Evolutionary conservation across 1,140 invertebrate genomes (phyloP).

Genomic region (Procambarus clarkii): DNA sequence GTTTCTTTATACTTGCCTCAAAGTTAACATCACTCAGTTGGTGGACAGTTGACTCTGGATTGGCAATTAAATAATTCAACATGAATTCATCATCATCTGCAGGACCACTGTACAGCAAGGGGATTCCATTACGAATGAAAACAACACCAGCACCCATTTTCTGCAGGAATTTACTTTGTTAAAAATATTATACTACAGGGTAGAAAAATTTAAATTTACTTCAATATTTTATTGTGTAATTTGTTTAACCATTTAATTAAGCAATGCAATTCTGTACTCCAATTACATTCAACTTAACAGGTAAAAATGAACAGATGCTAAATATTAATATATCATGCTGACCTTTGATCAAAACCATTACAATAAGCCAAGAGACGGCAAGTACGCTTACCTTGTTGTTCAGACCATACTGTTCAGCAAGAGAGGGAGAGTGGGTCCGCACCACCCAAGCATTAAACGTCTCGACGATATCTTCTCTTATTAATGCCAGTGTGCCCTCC

Average conservation of each 20-base stretch:
- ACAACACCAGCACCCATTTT: constrained; percentile 49
- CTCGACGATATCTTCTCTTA: constrained; percentile 69
- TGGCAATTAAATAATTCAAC: constrained; percentile 58
- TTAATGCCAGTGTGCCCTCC: constrained; percentile 53
- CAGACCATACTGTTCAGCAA: constrained; percentile 53
- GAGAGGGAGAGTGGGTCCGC: constrained; percentile 52
- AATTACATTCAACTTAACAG: too few species aligned
- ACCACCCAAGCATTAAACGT: constrained; percentile 68
- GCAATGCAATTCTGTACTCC: too few species aligned
- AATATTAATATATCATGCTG: too few species aligned
- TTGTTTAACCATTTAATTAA: too few species aligned
- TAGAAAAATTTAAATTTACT: not conserved
- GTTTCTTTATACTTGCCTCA: constrained; percentile 48
- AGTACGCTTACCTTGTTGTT: constrained; percentile 6
- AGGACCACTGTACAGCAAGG: constrained; percentile 62
- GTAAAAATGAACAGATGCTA: too few species aligned
- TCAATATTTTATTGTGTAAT: not conserved
- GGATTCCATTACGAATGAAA: constrained; percentile 62
- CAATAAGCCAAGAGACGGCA: too few species aligned
- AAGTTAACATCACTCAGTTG: constrained; percentile 62
- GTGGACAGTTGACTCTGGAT: constrained; percentile 58
- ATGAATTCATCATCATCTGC: constrained; percentile 64
- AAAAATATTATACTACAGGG: not conserved
- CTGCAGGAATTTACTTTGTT: constrained; percentile 7
- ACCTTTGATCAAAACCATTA: too few species aligned